Percentiles rank a stretch among this genome's conserved stretches.
phyloP scores from a whole-genome alignment of 2,797 vertebrate genomes.

The Chaetophractus vellerosus region DNA sequence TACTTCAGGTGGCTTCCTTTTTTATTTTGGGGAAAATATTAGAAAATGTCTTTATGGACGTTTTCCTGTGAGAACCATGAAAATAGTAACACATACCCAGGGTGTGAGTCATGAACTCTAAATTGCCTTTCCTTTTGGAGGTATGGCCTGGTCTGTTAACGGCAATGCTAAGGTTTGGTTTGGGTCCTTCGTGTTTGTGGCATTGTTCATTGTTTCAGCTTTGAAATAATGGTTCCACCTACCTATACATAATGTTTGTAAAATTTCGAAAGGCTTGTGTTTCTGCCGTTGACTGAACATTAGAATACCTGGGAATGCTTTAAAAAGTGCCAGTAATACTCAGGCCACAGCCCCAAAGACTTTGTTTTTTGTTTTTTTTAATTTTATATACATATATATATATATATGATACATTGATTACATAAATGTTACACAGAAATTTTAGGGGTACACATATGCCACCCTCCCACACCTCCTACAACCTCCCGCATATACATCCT shows the following conservation, averaged over 20 bases:
- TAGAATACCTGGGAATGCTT: neutral
- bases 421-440: no score
- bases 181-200: neutral
- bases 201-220: neutral
- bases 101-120: neutral
- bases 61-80: neutral
- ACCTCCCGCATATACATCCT: no score
- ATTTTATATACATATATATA: no score
- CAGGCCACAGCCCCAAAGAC: neutral
- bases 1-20: conserved; percentile 44
- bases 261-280: neutral
- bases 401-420: no score
- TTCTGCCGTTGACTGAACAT: neutral
- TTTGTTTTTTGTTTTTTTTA: no score
- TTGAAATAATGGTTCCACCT: neutral
- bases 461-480: no score
- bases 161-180: neutral
- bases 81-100: neutral
- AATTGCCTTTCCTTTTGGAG: neutral
- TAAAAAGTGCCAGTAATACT: neutral
- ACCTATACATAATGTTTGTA: neutral
- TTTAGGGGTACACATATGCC: no score
- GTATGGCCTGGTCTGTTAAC: neutral
- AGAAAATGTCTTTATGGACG: neutral
- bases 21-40: conserved; percentile 1